A percentile compares a stretch with the other conserved stretches of the same genome.
These are phyloP conservation scores for Actinostola sp. DNA, from an alignment of 92 coral and sea anemone genomes.

Conservation along the genomic window DNA sequence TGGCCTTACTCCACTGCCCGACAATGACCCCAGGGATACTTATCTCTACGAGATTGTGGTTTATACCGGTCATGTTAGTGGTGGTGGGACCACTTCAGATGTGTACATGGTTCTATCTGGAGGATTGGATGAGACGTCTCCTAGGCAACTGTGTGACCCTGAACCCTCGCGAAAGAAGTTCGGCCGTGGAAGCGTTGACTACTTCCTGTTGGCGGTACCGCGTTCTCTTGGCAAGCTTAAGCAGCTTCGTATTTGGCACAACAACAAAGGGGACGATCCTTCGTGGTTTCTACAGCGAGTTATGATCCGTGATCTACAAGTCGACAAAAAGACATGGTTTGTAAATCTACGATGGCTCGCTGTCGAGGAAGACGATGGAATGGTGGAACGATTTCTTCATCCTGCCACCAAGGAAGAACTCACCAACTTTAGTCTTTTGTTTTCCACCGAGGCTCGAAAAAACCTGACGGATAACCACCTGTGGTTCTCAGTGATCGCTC, in stretches of 20 bases:
- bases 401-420: slow-evolving; percentile 88
- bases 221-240: slow-evolving; percentile 83
- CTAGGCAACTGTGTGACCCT: slow-evolving; percentile 78
- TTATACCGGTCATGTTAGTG: slow-evolving; percentile 85
- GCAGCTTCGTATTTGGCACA: slow-evolving; percentile 86
- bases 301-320: slow-evolving; percentile 90
- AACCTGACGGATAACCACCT: slow-evolving; percentile 91
- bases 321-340: slow-evolving; percentile 94
- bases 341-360: slow-evolving; percentile 98
- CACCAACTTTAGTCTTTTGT: slow-evolving; percentile 89
- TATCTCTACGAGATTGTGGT: slow-evolving; percentile 94
- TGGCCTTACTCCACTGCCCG: slow-evolving; percentile 92
- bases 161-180: slow-evolving; percentile 84
- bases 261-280: slow-evolving; percentile 75
- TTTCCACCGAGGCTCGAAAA: slow-evolving; percentile 93
- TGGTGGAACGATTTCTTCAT: slow-evolving; percentile 69
- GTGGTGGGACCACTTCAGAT: slow-evolving; percentile 85
- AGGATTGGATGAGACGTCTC: slow-evolving; percentile 88
- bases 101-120: slow-evolving; percentile 81
- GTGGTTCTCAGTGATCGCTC: slow-evolving; percentile 91
- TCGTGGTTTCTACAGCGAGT: slow-evolving; percentile 76
- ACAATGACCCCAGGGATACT: slow-evolving; percentile 93
- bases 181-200: slow-evolving; percentile 79
- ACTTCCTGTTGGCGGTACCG: slow-evolving; percentile 88
- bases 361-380: slow-evolving; percentile 94